Evolutionary conservation across 2,113 vertebrate genomes (phyloP), one percentile per base, ranked within the genome.

Genomic region (Orcinus orca): DNA sequence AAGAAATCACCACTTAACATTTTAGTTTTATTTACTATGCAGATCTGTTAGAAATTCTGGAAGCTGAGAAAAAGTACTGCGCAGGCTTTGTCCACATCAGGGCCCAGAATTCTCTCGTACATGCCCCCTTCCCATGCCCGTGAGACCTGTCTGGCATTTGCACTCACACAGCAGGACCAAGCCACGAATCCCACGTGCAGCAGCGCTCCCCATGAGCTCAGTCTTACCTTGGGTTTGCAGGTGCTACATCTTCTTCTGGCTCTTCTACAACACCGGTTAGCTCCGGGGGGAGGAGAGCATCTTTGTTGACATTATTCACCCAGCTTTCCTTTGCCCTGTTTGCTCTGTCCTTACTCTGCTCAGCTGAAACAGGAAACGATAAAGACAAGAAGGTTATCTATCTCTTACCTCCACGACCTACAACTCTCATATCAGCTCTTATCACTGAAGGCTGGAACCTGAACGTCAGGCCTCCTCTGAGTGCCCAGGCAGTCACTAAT

Each of bases 291-390:
- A 99, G 92, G 67, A 98, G 98, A 60, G 98, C 97, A 76, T 99
- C 99, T 96, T 98, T 98, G 96, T 99, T 99, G 85, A 99, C 97
- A 89, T 98, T 99, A 98, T 98, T 99, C 95, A 99, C 98, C 98
- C 99, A 99, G 97, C 98, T 99, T 95, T 96, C 98, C 98, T 98
- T 98, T 92, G 97, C 91, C 79, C 95, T 98, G 77, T 98, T 98
- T 3, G 76, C 95, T 97, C 97, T 96, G 15, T 98, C 98, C 68
- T 99, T 98, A 93, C 94, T 98, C 95, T 99, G 90, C 97, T 99
- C 99, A 96, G 98, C 99, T 99, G 98, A 95, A 99, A 98, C 44
- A 98, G 23, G 36, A 97, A 97, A 97, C 13, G 58, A 91, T 67
- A 50, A 91, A 97, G 44, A 85, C 58, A 98, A 90, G 41, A 97